Conservation (phyloP, 1,140 invertebrate genomes). For the Musca domestica region DNA sequence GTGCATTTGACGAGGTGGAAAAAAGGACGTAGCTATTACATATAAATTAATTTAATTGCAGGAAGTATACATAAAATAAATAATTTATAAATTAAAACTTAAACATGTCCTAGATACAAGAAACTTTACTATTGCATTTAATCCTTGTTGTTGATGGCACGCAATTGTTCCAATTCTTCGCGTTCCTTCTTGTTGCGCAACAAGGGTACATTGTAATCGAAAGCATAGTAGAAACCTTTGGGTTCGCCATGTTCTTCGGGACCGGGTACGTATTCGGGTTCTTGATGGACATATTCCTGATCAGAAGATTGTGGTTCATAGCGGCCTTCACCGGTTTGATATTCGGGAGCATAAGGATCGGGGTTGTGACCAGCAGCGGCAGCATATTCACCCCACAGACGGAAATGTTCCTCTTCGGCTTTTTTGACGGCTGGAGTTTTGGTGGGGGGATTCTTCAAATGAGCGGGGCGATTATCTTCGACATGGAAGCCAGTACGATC, state of each 20-base stretch:
- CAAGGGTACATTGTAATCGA: slow-evolving; percentile 62
- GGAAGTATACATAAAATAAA: slow-evolving; percentile 11
- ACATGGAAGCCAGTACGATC: slow-evolving; percentile 66
- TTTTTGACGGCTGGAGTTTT: slow-evolving; percentile 61
- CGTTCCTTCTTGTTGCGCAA: slow-evolving; percentile 50
- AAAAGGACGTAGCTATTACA: no score
- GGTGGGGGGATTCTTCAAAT: slow-evolving; percentile 59
- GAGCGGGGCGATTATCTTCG: slow-evolving; percentile 64
- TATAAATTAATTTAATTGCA: slow-evolving; percentile 15
- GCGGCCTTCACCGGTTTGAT: slow-evolving; percentile 41
- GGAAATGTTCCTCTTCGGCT: slow-evolving; percentile 63
- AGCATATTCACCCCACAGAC: slow-evolving; percentile 63
- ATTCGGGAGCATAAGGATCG: slow-evolving; percentile 53
- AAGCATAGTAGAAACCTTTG: slow-evolving; percentile 67
- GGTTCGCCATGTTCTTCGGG: slow-evolving; percentile 60
- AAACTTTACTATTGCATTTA: slow-evolving; percentile 34
- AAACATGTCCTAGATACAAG: neutral
- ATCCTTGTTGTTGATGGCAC: slow-evolving; percentile 46
- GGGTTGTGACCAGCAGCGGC: slow-evolving; percentile 57
- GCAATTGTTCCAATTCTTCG: slow-evolving; percentile 44
- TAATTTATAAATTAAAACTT: slow-evolving; percentile 6
- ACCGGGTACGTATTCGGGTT: slow-evolving; percentile 45
- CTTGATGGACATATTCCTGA: slow-evolving; percentile 44
- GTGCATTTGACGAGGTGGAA: neutral
- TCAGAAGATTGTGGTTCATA: slow-evolving; percentile 42